These are phyloP conservation scores for Darevskia nairensis DNA, from an alignment of 2,797 vertebrate species.

Conservation along the genomic window DNA sequence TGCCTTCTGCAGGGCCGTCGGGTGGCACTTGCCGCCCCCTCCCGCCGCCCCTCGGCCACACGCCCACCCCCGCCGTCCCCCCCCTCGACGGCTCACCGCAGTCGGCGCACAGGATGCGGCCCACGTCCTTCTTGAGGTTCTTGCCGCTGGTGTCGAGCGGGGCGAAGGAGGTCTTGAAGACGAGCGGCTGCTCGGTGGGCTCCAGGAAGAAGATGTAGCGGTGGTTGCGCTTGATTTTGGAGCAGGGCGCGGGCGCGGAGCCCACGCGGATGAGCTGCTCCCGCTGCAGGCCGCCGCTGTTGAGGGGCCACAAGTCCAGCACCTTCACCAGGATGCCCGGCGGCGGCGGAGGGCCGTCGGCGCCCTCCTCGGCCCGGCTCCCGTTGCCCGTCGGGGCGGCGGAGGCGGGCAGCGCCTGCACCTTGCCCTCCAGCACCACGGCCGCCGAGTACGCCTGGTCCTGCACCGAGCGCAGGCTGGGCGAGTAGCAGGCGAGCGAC, in stretches of 20 bases:
- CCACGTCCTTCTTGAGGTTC: slow-evolving; percentile 95
- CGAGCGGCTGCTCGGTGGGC: slow-evolving; percentile 93
- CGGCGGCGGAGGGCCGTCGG: not conserved
- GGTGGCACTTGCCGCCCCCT: not conserved
- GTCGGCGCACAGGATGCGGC: slow-evolving; percentile 93
- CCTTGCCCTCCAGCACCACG: slow-evolving; percentile 97
- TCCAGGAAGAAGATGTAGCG: slow-evolving; percentile 99
- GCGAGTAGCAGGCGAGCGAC: slow-evolving; percentile 96
- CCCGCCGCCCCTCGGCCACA: not conserved
- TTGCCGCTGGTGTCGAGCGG: slow-evolving; percentile 91
- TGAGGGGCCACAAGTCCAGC: slow-evolving; percentile 93
- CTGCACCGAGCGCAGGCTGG: slow-evolving; percentile 94
- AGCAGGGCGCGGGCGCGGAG: slow-evolving; percentile 86
- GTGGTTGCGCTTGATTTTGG: slow-evolving; percentile 93
- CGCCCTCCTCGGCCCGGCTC: slow-evolving; percentile 66
- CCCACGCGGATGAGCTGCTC: slow-evolving; percentile 96
- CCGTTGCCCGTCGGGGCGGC: slow-evolving; percentile 60
- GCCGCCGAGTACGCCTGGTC: slow-evolving; percentile 94
- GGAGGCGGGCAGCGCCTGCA: slow-evolving; percentile 87
- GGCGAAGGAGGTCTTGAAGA: slow-evolving; percentile 93
- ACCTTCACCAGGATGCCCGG: slow-evolving; percentile 90
- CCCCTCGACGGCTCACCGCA: slow-evolving; percentile 87
- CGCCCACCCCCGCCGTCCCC: not conserved
- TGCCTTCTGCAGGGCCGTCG: not conserved
- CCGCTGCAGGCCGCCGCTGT: slow-evolving; percentile 92